A percentile compares a stretch with the other conserved stretches of the same genome.
Evolutionary conservation across 2,888 invertebrate species (phyloP).

Genomic region (Tanaodytes sp.): DNA sequence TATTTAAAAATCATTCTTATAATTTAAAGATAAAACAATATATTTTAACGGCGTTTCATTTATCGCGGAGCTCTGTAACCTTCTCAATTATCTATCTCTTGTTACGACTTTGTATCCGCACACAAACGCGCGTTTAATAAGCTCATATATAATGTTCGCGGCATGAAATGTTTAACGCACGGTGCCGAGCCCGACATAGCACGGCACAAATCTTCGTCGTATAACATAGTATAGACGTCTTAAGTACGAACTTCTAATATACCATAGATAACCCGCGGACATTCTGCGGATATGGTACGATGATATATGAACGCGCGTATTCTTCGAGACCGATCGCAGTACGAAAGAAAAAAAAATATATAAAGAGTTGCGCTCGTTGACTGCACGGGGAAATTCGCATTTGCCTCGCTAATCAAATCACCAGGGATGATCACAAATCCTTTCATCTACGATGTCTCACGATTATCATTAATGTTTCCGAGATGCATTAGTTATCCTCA

Average conservation of each 20-base stretch:
- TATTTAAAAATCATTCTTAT: too few relatives aligned
- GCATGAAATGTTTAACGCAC: constrained; percentile 52
- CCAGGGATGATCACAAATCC: constrained; percentile 37
- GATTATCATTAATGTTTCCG: constrained; percentile 44
- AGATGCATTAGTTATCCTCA: constrained; percentile 34
- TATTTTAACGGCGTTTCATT: neutral
- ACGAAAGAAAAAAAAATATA: too few relatives aligned
- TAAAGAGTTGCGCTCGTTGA: constrained; percentile 21
- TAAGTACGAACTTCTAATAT: constrained; percentile 54
- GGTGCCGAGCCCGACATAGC: constrained; percentile 32
- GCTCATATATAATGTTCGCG: constrained; percentile 43
- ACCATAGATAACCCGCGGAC: constrained; percentile 53
- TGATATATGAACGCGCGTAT: constrained; percentile 53
- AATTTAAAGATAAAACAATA: too few relatives aligned
- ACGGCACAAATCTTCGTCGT: constrained; percentile 52
- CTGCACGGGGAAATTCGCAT: constrained; percentile 42
- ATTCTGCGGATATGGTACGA: constrained; percentile 52
- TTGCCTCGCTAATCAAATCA: constrained; percentile 52
- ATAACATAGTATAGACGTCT: constrained; percentile 49
- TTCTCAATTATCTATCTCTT: constrained; percentile 42
- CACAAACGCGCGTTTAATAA: constrained; percentile 43
- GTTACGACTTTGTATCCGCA: constrained; percentile 25
- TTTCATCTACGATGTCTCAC: constrained; percentile 41
- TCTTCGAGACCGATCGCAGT: constrained; percentile 48
- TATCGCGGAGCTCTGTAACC: constrained; percentile 21